Percentiles rank a stretch among this genome's conserved stretches.
Evolutionary conservation across 2,888 invertebrate genomes (phyloP).

Genomic region (Geotrupes spiniger): DNA sequence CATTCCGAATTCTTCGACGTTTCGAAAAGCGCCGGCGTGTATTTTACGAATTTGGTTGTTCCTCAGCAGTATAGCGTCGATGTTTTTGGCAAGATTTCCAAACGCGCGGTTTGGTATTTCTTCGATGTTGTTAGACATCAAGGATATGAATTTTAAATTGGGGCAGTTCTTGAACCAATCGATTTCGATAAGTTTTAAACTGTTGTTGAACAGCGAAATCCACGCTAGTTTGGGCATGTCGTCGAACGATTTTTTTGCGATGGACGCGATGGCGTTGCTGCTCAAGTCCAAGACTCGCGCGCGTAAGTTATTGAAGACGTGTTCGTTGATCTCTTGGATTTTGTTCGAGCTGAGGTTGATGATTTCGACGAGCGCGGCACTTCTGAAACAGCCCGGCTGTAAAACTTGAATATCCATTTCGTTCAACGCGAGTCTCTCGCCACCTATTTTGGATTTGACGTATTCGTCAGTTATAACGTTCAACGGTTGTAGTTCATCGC

Average conservation of each 20-base stretch:
- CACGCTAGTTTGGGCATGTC: slow-evolving; percentile 33
- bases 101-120: slow-evolving; percentile 33
- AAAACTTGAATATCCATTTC: slow-evolving; percentile 35
- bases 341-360: slow-evolving; percentile 35
- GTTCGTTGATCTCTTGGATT: slow-evolving; percentile 31
- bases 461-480: too few relatives aligned
- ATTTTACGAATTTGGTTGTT: not conserved
- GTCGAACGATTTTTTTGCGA: slow-evolving; percentile 36
- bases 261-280: slow-evolving; percentile 32
- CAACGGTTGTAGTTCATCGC: too few relatives aligned
- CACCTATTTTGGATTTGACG: too few relatives aligned
- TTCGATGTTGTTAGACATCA: slow-evolving; percentile 36
- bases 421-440: slow-evolving; percentile 28
- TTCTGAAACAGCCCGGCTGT: slow-evolving; percentile 31
- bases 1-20: not conserved
- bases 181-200: slow-evolving; percentile 31
- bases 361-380: slow-evolving; percentile 29
- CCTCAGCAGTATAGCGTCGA: not conserved
- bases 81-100: slow-evolving; percentile 19
- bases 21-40: not conserved
- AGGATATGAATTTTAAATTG: slow-evolving; percentile 31
- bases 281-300: slow-evolving; percentile 35
- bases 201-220: slow-evolving; percentile 36
- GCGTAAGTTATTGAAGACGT: slow-evolving; percentile 33
- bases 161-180: slow-evolving; percentile 35